Percentiles rank a stretch among this genome's conserved stretches.
phyloP scores from a whole-genome alignment of 2,797 vertebrate species.

The Spondyliosoma cantharus region DNA sequence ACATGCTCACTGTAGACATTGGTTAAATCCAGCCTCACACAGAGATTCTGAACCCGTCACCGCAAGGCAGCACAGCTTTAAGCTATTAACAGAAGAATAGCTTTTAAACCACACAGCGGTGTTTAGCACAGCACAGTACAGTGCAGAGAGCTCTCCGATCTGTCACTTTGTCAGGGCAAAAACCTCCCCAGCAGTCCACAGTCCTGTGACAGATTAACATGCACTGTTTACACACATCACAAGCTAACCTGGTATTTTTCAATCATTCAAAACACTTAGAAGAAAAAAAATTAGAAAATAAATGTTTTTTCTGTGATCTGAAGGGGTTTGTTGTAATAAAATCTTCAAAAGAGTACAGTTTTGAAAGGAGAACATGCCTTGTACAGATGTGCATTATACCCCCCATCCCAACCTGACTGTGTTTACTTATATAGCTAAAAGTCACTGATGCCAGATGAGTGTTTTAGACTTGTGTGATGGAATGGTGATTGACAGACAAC shows the following conservation, averaged over 20 bases:
- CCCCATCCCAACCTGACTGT: conserved; percentile 19
- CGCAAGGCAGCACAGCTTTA: conserved; percentile 73
- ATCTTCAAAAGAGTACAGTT: conserved; percentile 38
- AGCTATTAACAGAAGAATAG: conserved; percentile 77
- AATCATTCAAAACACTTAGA: conserved; percentile 44
- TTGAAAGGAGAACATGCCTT: conserved; percentile 50
- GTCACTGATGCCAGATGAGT: conserved; percentile 33
- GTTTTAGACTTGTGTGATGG: conserved; percentile 15
- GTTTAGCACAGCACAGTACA: conserved; percentile 60
- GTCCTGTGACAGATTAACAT: conserved; percentile 64
- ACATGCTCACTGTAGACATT: conserved; percentile 31
- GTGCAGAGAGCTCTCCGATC: conserved; percentile 35
- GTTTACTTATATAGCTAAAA: conserved; percentile 55
- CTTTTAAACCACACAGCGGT: conserved; percentile 72
- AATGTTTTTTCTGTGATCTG: conserved; percentile 54
- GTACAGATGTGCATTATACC: conserved; percentile 48
- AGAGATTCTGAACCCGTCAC: conserved; percentile 55
- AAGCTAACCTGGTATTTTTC: conserved; percentile 47
- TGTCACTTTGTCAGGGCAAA: conserved; percentile 46
- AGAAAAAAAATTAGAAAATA: conserved; percentile 57
- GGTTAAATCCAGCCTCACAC: conserved; percentile 47
- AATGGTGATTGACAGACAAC: conserved; percentile 44
- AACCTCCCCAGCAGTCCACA: conserved; percentile 44
- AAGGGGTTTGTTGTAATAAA: conserved; percentile 48
- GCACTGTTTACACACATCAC: conserved; percentile 53